Percentiles rank a stretch among this genome's conserved stretches.
Evolutionary conservation across 2,797 vertebrate genomes (phyloP).

Genomic region (Alfaro cultratus): DNA sequence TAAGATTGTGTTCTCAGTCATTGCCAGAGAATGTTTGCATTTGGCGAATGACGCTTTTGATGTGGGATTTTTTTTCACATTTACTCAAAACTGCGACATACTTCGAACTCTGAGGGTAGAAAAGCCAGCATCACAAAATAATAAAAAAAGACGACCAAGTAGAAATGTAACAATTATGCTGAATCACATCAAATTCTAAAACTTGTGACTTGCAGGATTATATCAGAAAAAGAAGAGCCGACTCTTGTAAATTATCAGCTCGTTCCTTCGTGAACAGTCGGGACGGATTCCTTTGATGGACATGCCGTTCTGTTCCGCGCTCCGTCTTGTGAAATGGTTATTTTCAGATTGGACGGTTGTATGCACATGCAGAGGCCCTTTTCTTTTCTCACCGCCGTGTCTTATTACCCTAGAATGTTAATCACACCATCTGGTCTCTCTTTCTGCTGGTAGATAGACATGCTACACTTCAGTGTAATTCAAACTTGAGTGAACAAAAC

Average conservation of each 20-base stretch:
- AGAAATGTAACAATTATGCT: neutral
- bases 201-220: neutral
- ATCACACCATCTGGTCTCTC: conserved; percentile 18
- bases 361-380: neutral
- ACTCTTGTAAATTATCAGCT: neutral
- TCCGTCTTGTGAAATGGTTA: conserved; percentile 15
- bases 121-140: neutral
- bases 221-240: neutral
- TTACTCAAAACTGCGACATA: neutral
- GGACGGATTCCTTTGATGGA: neutral
- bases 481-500: neutral
- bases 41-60: neutral
- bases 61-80: neutral
- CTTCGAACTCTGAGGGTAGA: neutral
- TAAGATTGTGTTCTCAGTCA: conserved; percentile 18
- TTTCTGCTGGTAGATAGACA: neutral
- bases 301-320: conserved; percentile 13
- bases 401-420: conserved; percentile 8
- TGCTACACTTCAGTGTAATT: neutral
- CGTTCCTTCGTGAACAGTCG: conserved; percentile 9
- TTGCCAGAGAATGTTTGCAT: neutral
- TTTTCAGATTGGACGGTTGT: conserved; percentile 9
- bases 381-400: neutral
- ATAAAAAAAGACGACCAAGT: neutral
- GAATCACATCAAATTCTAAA: neutral